phyloP scores from a whole-genome alignment of 1,140 invertebrate species.

The Telenomus remus region DNA sequence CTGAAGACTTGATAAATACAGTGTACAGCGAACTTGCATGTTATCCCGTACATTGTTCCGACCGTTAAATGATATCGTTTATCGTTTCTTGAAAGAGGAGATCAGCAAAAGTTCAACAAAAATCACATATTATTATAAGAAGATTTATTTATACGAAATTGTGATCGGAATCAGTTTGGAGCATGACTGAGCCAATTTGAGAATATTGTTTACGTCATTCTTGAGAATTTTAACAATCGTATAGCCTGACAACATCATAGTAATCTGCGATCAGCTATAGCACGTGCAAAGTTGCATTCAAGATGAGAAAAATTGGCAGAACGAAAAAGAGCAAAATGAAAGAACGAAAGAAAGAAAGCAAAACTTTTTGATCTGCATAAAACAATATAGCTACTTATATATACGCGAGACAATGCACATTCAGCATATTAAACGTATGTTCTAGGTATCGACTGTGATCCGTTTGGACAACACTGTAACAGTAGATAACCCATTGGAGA shows the following conservation, averaged over 20 bases:
- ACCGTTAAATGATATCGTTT: too few species aligned
- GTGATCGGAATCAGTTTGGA: too few species aligned
- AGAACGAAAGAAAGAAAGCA: conserved; percentile 6
- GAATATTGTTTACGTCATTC: conserved; percentile 43
- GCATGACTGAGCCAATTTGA: conserved; percentile 17
- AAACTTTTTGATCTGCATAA: conserved; percentile 26
- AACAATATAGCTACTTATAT: conserved; percentile 39
- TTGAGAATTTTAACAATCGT: conserved; percentile 40
- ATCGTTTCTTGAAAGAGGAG: too few species aligned
- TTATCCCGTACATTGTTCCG: too few species aligned
- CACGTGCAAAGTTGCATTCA: conserved; percentile 40
- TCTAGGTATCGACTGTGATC: conserved; percentile 47
- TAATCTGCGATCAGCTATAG: conserved; percentile 32
- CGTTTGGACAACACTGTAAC: conserved; percentile 45
- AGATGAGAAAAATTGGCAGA: conserved; percentile 32
- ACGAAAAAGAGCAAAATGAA: conserved; percentile 12
- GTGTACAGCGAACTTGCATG: too few species aligned
- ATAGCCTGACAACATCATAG: conserved; percentile 48
- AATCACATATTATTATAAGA: too few species aligned
- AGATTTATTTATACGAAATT: too few species aligned
- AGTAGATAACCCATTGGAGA: conserved; percentile 48
- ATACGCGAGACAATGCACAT: conserved; percentile 42
- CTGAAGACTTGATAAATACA: too few species aligned
- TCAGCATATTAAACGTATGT: conserved; percentile 46
- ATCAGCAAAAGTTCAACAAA: too few species aligned